Base-by-base conservation (phyloP, 1,140 invertebrate genomes). In the Drosophila repleta region DNA sequence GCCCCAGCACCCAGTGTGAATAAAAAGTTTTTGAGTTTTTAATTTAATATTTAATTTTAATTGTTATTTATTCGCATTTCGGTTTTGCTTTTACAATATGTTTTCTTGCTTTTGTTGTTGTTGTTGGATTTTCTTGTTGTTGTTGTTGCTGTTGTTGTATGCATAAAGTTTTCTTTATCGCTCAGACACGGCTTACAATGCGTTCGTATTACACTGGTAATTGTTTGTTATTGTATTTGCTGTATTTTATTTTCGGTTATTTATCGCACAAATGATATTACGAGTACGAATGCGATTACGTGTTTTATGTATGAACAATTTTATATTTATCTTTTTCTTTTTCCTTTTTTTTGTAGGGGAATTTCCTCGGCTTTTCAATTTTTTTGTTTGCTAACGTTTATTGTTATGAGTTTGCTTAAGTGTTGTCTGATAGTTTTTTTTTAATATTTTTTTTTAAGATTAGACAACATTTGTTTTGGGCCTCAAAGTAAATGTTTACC, bases 1-100 rank as follows among this genome's bases (percentile, higher is more conserved):
- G 39, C 39, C 39, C 41, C 10, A 29, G 39, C 26, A 29, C 20
- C 10, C 55, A 20, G 32, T 4, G 21, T 43, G 43, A 71, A 65
- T 66, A 46, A 83, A 77, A 79, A 35, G 17, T 6, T 43, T 37
- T 41, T 49, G 58, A 24, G 18, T 39, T 70, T 79, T 88, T 65
- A 88, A 88, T 88, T 85, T 88, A 85, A 88, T 85, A 82, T 85
- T 82, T 78, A 89, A 87, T 87, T 85, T 82, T 78, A 89, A 87
- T 88, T 88, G 80, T 82, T 88, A 89, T 79, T 83, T 88, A 87
- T 72, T 74, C 84, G 75, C 79, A 75, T 72, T 87, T 82, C 66
- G 67, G 71, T 72, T 85, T 35, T 84, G 72, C 76, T 83, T 66
- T 85, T 87, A 87, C 81, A 87, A 88, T 87, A 88, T 87, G 56